phyloP scores from a whole-genome alignment of 2,888 invertebrate species.

The Erannis defoliaria region DNA sequence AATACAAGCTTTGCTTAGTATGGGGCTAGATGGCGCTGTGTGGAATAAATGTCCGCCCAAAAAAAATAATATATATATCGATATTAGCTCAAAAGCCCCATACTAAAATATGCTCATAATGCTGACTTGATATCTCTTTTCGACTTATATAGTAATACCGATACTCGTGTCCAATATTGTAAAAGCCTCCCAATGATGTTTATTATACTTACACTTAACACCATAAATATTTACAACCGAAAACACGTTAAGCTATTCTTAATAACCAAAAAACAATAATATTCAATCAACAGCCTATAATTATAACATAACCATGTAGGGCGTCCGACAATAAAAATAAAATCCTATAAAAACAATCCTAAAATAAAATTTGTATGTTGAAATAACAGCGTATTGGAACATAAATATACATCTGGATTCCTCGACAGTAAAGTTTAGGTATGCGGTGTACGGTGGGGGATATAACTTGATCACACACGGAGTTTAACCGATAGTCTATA shows the following conservation, averaged over 20 bases:
- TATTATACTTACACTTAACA: slow-evolving; percentile 8
- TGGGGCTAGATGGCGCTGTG: no score
- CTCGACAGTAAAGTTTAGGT: slow-evolving; percentile 59
- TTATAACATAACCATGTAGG: slow-evolving; percentile 37
- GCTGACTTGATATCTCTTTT: no score
- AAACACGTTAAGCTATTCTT: slow-evolving; percentile 12
- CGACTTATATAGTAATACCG: no score
- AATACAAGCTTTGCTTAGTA: no score
- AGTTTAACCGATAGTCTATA: slow-evolving; percentile 64
- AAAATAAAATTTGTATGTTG: slow-evolving; percentile 37
- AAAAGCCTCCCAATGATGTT: neutral
- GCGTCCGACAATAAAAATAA: slow-evolving; percentile 38
- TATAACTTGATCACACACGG: slow-evolving; percentile 67
- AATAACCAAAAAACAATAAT: slow-evolving; percentile 25
- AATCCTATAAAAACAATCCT: slow-evolving; percentile 36
- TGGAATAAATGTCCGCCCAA: no score
- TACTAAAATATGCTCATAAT: no score
- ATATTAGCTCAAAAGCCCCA: no score
- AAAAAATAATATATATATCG: no score
- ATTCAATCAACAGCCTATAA: slow-evolving; percentile 22
- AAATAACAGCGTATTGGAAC: slow-evolving; percentile 35
- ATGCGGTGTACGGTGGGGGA: slow-evolving; percentile 27
- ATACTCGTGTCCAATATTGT: no score
- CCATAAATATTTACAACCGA: slow-evolving; percentile 16
- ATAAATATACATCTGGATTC: slow-evolving; percentile 62